Conservation (phyloP, 2,888 invertebrate species). For the Leucania comma region DNA sequence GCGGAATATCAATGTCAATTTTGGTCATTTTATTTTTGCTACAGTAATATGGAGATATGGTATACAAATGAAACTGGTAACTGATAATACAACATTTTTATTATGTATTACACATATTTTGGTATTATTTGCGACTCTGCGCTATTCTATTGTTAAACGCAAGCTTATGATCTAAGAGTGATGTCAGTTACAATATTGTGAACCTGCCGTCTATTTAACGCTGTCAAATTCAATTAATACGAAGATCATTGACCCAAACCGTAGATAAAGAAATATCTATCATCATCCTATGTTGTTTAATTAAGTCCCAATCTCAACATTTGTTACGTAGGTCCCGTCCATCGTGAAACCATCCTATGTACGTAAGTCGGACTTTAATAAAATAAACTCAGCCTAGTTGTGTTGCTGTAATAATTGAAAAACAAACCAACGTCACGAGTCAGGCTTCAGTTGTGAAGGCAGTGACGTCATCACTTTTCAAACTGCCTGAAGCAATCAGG, state of each 20-base stretch:
- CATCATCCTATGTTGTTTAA: constrained; percentile 4
- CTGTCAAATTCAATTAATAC: constrained; percentile 34
- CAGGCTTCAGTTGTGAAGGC: constrained; percentile 39
- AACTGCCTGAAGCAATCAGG: constrained; percentile 48
- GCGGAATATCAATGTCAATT: too few species aligned
- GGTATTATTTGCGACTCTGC: too few species aligned
- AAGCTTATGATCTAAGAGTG: neutral
- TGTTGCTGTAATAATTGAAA: constrained; percentile 28
- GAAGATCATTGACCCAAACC: constrained; percentile 19
- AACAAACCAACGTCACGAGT: constrained; percentile 21
- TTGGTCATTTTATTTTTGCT: too few species aligned
- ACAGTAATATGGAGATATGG: too few species aligned
- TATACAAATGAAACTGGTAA: too few species aligned
- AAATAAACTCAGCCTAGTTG: neutral
- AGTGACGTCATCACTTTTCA: constrained; percentile 51
- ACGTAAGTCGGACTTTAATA: constrained; percentile 11
- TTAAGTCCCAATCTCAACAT: neutral
- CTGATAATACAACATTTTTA: too few species aligned
- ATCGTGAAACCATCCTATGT: neutral
- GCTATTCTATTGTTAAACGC: neutral
- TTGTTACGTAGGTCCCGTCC: neutral
- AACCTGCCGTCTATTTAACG: constrained; percentile 7
- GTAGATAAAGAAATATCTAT: neutral
- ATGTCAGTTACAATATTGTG: neutral
- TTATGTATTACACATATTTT: too few species aligned